Percentiles rank a stretch among this genome's conserved stretches.
Conservation (phyloP, 2,797 vertebrate genomes). For the Carcharodon carcharias region DNA sequence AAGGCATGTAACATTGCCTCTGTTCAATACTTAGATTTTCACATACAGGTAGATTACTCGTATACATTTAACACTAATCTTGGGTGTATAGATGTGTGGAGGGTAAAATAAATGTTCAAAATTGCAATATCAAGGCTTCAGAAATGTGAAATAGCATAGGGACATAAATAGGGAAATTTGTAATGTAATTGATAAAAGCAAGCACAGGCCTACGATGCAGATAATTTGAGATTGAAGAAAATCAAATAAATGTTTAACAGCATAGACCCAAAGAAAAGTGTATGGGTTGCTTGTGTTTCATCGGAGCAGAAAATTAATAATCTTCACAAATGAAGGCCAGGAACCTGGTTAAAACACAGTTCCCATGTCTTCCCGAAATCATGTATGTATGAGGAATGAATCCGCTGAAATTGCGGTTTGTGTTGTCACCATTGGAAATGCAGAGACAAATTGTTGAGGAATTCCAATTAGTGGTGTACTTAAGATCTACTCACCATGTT, state of each 20-base stretch:
- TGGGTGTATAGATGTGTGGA: not conserved
- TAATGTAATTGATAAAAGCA: not conserved
- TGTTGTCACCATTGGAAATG: not conserved
- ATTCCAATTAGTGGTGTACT: not conserved
- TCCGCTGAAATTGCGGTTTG: not conserved
- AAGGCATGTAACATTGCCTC: too few species aligned
- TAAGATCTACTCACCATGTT: not conserved
- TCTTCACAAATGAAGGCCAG: not conserved
- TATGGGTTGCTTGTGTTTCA: not conserved
- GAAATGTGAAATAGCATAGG: not conserved
- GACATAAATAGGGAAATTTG: not conserved
- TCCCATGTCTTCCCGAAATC: not conserved
- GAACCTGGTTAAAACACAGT: not conserved
- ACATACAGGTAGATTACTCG: not conserved
- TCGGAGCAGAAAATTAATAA: not conserved
- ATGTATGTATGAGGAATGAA: not conserved
- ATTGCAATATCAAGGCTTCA: not conserved
- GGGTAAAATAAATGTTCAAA: not conserved
- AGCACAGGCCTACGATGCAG: not conserved
- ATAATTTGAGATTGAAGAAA: not conserved
- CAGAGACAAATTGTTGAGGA: not conserved
- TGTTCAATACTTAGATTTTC: not conserved
- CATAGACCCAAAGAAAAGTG: not conserved
- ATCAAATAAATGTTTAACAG: not conserved
- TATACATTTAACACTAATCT: not conserved